phyloP scores from a whole-genome alignment of 1,140 invertebrate genomes.

The Drosophila asahinai region DNA sequence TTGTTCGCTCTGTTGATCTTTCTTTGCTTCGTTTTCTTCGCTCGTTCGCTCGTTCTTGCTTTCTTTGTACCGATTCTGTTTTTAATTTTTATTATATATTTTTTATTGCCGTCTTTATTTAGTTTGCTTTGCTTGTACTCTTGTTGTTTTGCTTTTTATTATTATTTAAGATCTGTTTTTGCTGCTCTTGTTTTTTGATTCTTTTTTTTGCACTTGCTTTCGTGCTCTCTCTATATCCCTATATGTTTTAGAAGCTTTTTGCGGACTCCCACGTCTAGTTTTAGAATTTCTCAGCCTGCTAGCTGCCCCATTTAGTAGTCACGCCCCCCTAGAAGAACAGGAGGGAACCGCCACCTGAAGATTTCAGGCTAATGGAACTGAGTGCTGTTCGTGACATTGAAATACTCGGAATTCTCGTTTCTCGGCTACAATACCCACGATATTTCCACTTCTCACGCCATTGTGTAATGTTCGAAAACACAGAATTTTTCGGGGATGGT shows the following conservation, averaged over 20 bases:
- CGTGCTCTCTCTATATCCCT: constrained; percentile 1
- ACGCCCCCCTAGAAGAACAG: constrained; percentile 19
- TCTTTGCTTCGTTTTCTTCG: constrained; percentile 38
- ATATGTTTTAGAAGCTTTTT: constrained; percentile 6
- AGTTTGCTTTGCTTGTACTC: constrained; percentile 46
- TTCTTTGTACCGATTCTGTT: constrained; percentile 40
- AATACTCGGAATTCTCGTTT: constrained; percentile 31
- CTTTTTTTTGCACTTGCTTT: constrained; percentile 35
- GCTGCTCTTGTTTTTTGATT: neutral
- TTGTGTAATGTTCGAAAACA: constrained; percentile 63
- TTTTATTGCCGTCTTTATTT: constrained; percentile 52
- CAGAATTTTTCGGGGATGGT: constrained; percentile 20
- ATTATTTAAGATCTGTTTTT: constrained; percentile 57
- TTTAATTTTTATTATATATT: constrained; percentile 39
- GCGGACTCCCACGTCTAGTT: constrained; percentile 32
- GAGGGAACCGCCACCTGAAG: constrained; percentile 37
- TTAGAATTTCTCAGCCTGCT: constrained; percentile 43
- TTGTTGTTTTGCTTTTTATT: constrained; percentile 46
- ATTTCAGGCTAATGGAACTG: constrained; percentile 57
- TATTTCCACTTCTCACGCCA: constrained; percentile 17
- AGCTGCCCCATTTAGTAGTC: constrained; percentile 29
- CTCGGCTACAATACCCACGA: neutral
- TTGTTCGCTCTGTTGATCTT: constrained; percentile 47
- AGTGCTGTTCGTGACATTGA: constrained; percentile 65
- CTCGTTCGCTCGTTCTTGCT: constrained; percentile 39